Percentiles rank a stretch among this genome's conserved stretches.
phyloP scores from a whole-genome alignment of 2,113 vertebrate species.

The Vimba vimba region DNA sequence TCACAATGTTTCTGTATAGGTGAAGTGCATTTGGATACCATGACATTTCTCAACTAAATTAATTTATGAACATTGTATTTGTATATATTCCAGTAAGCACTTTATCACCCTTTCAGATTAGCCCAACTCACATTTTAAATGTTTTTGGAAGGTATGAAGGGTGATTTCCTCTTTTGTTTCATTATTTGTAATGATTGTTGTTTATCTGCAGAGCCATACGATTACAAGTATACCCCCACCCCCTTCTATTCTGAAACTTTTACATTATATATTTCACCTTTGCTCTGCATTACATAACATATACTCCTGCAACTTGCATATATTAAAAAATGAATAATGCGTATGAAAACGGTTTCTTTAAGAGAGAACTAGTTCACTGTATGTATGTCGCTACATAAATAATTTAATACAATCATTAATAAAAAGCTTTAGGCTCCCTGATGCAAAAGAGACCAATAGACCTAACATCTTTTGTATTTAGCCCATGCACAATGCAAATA shows the following conservation, averaged over 20 bases:
- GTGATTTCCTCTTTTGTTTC: background rate
- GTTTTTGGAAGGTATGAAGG: background rate
- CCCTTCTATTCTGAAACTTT: background rate
- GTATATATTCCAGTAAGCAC: background rate
- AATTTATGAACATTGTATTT: background rate
- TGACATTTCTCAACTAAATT: background rate
- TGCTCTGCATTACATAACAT: background rate
- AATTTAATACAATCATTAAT: constrained; percentile 9
- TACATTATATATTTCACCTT: background rate
- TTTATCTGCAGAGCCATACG: background rate
- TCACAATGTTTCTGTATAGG: background rate
- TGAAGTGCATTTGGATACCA: background rate
- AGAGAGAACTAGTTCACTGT: background rate
- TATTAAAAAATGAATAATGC: background rate
- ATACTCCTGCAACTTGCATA: constrained; percentile 1
- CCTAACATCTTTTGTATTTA: constrained; percentile 23
- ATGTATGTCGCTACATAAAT: constrained; percentile 11
- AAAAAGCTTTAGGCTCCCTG: background rate
- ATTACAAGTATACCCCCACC: background rate
- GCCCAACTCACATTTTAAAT: background rate
- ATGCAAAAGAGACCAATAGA: background rate
- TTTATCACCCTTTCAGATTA: background rate
- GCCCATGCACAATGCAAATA: background rate
- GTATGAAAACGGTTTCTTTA: background rate
- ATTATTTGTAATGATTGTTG: background rate